Conservation (phyloP, 2,888 invertebrate species). For the Hydrotaea diabolus region DNA sequence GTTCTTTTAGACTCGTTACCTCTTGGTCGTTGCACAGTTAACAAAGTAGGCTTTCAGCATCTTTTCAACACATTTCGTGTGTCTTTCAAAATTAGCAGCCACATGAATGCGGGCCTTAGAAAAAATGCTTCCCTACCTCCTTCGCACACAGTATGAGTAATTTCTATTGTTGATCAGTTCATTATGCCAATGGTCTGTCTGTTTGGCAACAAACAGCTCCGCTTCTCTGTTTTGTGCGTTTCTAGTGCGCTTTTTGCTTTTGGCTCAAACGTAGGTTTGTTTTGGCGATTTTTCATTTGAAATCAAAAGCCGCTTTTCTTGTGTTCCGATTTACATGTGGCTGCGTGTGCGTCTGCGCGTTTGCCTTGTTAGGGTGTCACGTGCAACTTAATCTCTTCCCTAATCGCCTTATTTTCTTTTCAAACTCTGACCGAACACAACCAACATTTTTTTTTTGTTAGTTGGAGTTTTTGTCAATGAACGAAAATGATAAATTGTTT, state of each 20-base stretch:
- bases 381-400: conserved; percentile 51
- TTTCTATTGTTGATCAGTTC: conserved; percentile 16
- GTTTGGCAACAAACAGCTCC: background rate
- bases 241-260: background rate
- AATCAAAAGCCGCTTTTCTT: conserved; percentile 30
- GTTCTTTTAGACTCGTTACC: conserved; percentile 45
- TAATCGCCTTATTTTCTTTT: background rate
- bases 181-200: background rate
- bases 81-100: background rate
- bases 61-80: conserved; percentile 40
- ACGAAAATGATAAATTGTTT: conserved; percentile 50
- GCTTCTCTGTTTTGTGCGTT: background rate
- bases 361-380: conserved; percentile 45
- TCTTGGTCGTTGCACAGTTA: conserved; percentile 8
- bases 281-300: conserved; percentile 1
- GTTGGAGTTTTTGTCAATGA: background rate
- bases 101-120: background rate
- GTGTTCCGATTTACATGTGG: conserved; percentile 12
- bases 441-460: background rate
- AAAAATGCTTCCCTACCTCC: background rate
- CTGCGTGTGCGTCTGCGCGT: background rate
- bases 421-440: background rate
- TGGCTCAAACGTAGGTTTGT: background rate
- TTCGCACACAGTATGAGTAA: background rate
- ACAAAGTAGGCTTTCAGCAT: conserved; percentile 50